Percentiles rank a stretch among this genome's conserved stretches.
Evolutionary conservation across 2,888 invertebrate genomes (phyloP).

Genomic region (Lasius fuliginosus): DNA sequence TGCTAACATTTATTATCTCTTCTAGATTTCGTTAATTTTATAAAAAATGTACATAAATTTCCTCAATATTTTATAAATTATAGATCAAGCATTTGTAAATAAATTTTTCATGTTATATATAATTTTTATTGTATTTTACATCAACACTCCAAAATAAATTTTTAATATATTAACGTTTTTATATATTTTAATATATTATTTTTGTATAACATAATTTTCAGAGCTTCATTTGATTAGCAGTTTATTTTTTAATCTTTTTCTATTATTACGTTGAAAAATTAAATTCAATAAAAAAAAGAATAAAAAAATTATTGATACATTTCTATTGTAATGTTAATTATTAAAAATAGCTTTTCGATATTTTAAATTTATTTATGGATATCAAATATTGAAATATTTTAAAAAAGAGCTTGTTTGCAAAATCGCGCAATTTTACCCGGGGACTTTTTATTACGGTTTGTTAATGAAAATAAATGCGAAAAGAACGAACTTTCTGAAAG

Average conservation of each 20-base stretch:
- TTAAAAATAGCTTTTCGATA: not conserved
- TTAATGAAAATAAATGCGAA: slow-evolving; percentile 40
- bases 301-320: not conserved
- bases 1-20: not conserved
- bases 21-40: not conserved
- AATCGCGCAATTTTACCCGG: not conserved
- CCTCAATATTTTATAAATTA: not conserved
- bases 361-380: not conserved
- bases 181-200: not conserved
- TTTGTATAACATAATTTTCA: not conserved
- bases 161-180: not conserved
- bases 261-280: not conserved
- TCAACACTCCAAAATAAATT: not conserved
- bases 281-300: not conserved
- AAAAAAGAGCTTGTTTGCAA: not conserved
- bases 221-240: not conserved
- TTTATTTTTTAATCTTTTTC: not conserved
- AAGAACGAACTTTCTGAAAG: not conserved
- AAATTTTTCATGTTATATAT: not conserved
- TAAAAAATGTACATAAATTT: not conserved
- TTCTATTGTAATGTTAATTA: not conserved
- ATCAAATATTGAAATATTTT: not conserved
- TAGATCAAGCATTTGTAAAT: not conserved
- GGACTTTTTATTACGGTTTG: slow-evolving; percentile 26
- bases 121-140: not conserved